A percentile compares a stretch with the other conserved stretches of the same genome.
These are phyloP conservation scores for Rhynchonycteris naso DNA, from an alignment of 2,797 vertebrate genomes.

Conservation along the genomic window DNA sequence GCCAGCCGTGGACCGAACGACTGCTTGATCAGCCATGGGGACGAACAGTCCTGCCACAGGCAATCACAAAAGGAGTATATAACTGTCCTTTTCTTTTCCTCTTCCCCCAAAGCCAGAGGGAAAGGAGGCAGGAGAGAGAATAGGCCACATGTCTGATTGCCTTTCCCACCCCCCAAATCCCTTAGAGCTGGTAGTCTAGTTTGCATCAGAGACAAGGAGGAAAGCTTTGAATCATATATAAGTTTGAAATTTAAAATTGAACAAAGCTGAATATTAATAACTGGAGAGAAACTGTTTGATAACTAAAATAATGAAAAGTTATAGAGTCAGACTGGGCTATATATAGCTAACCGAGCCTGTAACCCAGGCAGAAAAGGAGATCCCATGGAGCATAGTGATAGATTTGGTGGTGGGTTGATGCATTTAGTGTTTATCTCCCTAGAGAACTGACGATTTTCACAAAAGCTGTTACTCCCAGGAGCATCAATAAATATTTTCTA, in stretches of 20 bases:
- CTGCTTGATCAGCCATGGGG: not conserved
- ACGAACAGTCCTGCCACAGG: not conserved
- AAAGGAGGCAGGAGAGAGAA: not conserved
- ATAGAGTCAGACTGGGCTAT: not conserved
- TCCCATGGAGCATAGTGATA: not conserved
- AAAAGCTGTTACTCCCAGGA: conserved; percentile 67
- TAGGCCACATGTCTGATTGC: not conserved
- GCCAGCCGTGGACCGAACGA: not conserved
- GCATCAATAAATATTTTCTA: conserved; percentile 64
- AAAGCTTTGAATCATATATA: not conserved
- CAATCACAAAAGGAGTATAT: not conserved
- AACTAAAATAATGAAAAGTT: conserved; percentile 29
- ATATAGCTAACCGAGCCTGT: not conserved
- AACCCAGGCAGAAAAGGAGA: not conserved
- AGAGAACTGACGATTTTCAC: conserved; percentile 55
- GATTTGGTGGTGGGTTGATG: not conserved
- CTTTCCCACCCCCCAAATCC: no score
- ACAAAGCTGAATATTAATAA: conserved; percentile 6
- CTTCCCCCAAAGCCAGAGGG: not conserved
- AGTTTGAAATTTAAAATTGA: not conserved
- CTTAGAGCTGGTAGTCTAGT: not conserved
- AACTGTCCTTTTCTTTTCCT: not conserved
- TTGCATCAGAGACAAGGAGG: not conserved
- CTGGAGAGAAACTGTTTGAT: conserved; percentile 33
- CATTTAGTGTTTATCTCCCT: conserved; percentile 53